A percentile compares a stretch with the other conserved stretches of the same genome.
Evolutionary conservation across 2,888 invertebrate species (phyloP).

Genomic region (Cerceris rybyensis): DNA sequence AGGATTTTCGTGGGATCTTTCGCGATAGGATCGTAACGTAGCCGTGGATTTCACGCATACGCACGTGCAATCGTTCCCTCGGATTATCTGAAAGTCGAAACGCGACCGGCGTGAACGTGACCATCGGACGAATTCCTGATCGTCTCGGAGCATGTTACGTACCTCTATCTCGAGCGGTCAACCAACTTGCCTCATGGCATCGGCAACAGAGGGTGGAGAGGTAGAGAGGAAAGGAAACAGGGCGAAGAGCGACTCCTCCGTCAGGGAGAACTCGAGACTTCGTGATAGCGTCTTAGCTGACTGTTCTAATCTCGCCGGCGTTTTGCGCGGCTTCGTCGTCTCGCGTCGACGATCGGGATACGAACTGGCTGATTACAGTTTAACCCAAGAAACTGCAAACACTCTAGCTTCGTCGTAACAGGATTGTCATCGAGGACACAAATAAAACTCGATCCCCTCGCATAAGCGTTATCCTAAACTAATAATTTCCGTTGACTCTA

Average conservation of each 20-base stretch:
- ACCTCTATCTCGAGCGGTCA: slow-evolving; percentile 75
- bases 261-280: slow-evolving; percentile 71
- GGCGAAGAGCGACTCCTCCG: slow-evolving; percentile 32
- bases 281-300: slow-evolving; percentile 69
- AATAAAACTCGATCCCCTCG: slow-evolving; percentile 24
- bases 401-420: slow-evolving; percentile 32
- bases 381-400: slow-evolving; percentile 29
- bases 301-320: slow-evolving; percentile 54
- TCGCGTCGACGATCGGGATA: slow-evolving; percentile 20
- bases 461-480: too few species aligned
- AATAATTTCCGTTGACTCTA: too few species aligned
- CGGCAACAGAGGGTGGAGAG: slow-evolving; percentile 25
- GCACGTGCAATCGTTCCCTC: slow-evolving; percentile 56
- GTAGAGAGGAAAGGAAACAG: slow-evolving; percentile 20
- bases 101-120: slow-evolving; percentile 71
- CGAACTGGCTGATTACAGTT: slow-evolving; percentile 32
- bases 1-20: neutral
- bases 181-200: slow-evolving; percentile 71
- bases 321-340: slow-evolving; percentile 36
- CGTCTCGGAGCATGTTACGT: slow-evolving; percentile 60
- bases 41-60: slow-evolving; percentile 40
- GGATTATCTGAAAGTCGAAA: slow-evolving; percentile 69
- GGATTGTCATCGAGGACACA: slow-evolving; percentile 35
- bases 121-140: slow-evolving; percentile 74
- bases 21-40: slow-evolving; percentile 8